phyloP scores from a whole-genome alignment of 2,797 vertebrate species.

The Gymnothorax reevesii region DNA sequence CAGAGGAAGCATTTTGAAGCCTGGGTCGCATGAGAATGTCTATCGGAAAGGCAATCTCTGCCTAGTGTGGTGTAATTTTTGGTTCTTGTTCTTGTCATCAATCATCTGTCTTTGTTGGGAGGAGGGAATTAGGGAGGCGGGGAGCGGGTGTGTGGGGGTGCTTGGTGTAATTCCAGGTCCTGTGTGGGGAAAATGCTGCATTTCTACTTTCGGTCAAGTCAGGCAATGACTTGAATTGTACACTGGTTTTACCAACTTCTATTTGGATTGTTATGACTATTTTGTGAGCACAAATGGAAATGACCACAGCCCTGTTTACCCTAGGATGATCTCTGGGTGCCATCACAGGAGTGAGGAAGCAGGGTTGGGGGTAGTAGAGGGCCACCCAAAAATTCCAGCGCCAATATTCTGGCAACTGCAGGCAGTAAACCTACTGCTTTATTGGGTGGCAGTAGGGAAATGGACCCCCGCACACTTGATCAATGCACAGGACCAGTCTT shows the following conservation, averaged over 20 bases:
- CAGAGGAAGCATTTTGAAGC: not conserved
- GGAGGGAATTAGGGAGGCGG: not conserved
- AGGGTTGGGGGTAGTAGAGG: not conserved
- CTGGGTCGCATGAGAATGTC: not conserved
- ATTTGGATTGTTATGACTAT: not conserved
- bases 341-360: not conserved
- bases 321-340: not conserved
- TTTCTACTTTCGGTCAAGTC: not conserved
- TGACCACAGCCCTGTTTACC: not conserved
- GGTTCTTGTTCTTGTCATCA: not conserved
- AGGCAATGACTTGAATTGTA: not conserved
- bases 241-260: not conserved
- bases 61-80: not conserved
- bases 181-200: not conserved
- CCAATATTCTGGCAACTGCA: too few species aligned
- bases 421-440: not conserved
- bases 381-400: too few species aligned
- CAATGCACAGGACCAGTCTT: not conserved
- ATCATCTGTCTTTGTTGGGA: not conserved
- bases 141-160: too few species aligned
- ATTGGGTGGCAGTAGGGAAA: not conserved
- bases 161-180: not conserved
- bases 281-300: not conserved
- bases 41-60: conserved; percentile 3
- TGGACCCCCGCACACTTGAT: not conserved